Evolutionary conservation across 2,113 vertebrate genomes (phyloP).

Genomic region (Petroica traversi): DNA sequence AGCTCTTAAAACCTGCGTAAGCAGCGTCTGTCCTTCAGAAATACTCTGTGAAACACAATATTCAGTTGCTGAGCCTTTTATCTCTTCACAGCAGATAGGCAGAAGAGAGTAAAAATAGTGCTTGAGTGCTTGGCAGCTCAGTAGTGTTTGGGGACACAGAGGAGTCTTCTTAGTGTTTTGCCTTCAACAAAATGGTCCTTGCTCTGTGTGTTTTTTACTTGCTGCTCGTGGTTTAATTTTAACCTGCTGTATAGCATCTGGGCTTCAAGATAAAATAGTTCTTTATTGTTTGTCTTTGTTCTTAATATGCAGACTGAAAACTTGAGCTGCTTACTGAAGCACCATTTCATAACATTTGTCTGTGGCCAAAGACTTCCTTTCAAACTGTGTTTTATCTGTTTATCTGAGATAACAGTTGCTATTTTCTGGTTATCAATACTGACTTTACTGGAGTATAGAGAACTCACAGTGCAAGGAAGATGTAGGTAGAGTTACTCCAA

Average conservation of each 20-base stretch:
- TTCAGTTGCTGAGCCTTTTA: not conserved
- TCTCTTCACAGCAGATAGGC: slow-evolving; percentile 17
- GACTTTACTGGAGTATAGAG: not conserved
- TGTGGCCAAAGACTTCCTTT: not conserved
- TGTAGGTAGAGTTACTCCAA: not conserved
- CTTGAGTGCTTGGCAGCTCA: not conserved
- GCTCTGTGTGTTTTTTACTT: not conserved
- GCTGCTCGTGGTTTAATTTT: not conserved
- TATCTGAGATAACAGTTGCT: not conserved
- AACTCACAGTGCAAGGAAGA: not conserved
- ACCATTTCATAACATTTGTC: not conserved
- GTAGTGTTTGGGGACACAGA: not conserved
- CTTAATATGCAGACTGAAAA: not conserved
- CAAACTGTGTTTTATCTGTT: not conserved
- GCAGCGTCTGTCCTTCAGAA: slow-evolving; percentile 14
- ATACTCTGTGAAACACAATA: slow-evolving; percentile 1
- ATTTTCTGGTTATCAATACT: not conserved
- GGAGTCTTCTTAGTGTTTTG: not conserved
- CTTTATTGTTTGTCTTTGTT: not conserved
- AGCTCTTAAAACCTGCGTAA: not conserved
- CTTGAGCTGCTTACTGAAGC: not conserved
- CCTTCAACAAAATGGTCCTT: not conserved
- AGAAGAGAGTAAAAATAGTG: slow-evolving; percentile 35
- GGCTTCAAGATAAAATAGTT: not conserved
- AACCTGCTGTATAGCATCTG: not conserved